Evolutionary conservation across 2,888 invertebrate species (phyloP).

Genomic region (Cremastobaeus sp.): DNA sequence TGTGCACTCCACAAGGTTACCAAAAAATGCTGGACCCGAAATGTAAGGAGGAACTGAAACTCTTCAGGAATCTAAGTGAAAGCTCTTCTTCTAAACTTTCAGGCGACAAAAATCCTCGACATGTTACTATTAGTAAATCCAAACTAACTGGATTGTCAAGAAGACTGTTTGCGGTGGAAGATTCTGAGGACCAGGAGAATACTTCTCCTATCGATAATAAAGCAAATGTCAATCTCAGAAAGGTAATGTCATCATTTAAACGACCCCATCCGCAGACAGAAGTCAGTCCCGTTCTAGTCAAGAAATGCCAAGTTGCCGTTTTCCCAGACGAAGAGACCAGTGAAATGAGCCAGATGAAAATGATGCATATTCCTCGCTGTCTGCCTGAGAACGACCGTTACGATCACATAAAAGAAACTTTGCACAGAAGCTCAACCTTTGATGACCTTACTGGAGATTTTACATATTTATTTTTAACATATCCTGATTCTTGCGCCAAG

Average conservation of each 20-base stretch:
- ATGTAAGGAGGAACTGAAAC: conserved; percentile 85
- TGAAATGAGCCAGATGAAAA: not conserved
- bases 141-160: conserved; percentile 64
- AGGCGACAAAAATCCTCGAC: no score
- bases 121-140: no score
- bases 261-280: conserved; percentile 83
- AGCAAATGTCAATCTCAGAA: conserved; percentile 63
- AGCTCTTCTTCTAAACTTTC: no score
- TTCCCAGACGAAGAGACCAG: conserved; percentile 2
- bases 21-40: conserved; percentile 91
- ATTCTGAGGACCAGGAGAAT: conserved; percentile 68
- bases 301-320: conserved; percentile 62
- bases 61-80: conserved; percentile 88
- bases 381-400: conserved; percentile 88
- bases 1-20: conserved; percentile 88
- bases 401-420: conserved; percentile 74
- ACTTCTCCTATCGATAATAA: conserved; percentile 68
- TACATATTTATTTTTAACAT: conserved; percentile 89
- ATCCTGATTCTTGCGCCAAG: conserved; percentile 89
- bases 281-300: conserved; percentile 74
- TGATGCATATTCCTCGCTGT: conserved; percentile 80
- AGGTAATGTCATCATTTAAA: conserved; percentile 80
- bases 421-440: conserved; percentile 80
- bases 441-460: conserved; percentile 92
- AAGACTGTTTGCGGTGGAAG: conserved; percentile 69